Conservation (phyloP, 2,888 invertebrate species). For the Cyclophora punctaria region DNA sequence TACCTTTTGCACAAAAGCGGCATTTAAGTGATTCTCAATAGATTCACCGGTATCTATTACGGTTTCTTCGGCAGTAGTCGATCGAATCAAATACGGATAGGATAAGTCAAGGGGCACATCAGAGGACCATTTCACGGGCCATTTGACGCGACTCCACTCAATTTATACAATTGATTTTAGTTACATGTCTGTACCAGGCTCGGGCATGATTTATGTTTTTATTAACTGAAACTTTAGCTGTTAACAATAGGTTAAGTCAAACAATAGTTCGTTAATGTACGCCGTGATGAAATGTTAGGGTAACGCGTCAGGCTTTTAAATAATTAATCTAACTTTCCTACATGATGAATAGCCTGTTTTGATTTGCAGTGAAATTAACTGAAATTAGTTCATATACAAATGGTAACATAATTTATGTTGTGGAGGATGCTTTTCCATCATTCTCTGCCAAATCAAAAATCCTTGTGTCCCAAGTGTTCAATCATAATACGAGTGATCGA, state of each 20-base stretch:
- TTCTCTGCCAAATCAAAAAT: too few relatives aligned
- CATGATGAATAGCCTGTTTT: too few relatives aligned
- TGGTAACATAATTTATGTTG: too few relatives aligned
- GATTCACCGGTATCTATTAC: constrained; percentile 25
- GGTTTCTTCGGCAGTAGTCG: constrained; percentile 19
- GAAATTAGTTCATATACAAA: too few relatives aligned
- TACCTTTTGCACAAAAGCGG: constrained; percentile 7
- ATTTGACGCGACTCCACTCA: constrained; percentile 35
- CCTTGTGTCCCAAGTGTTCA: too few relatives aligned
- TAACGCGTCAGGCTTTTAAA: too few relatives aligned
- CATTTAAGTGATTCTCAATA: constrained; percentile 30
- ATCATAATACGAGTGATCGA: too few relatives aligned
- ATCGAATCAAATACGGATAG: constrained; percentile 37
- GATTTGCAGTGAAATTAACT: too few relatives aligned
- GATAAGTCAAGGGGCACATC: constrained; percentile 45
- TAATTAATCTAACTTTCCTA: too few relatives aligned
- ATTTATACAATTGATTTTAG: constrained; percentile 40
- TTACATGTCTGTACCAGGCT: constrained; percentile 17
- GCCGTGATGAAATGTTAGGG: too few relatives aligned
- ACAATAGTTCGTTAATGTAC: too few relatives aligned
- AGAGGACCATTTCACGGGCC: constrained; percentile 41
- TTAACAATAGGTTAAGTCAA: neutral
- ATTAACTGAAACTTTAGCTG: neutral
- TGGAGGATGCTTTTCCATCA: too few relatives aligned
- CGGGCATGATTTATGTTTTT: constrained; percentile 1